A percentile compares a stretch with the other conserved stretches of the same genome.
phyloP scores from a whole-genome alignment of 92 coral and sea anemone species.

The Umimayanthus chanpuru region DNA sequence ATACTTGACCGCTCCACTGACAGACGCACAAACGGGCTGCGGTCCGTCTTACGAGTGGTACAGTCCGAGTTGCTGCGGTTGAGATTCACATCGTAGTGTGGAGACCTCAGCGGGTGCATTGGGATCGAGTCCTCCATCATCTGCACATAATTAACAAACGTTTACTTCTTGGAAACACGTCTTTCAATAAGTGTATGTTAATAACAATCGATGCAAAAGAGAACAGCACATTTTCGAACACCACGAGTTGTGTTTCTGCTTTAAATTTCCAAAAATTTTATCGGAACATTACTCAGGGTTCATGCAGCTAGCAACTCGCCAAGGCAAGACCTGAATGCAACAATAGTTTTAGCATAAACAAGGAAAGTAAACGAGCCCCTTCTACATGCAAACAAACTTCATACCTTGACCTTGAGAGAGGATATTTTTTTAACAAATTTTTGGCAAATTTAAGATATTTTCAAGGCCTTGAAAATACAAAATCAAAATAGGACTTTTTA shows the following conservation, averaged over 20 bases:
- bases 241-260: not conserved
- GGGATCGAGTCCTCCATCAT: conserved; percentile 77
- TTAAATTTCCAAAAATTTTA: no score
- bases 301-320: no score
- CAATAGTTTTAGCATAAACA: no score
- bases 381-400: no score
- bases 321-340: no score
- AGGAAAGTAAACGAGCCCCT: no score
- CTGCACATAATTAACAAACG: conserved; percentile 49
- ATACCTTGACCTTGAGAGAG: no score
- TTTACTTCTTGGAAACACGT: not conserved
- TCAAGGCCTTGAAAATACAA: no score
- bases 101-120: conserved; percentile 62
- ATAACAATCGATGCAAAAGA: not conserved
- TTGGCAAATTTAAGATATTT: no score
- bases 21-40: conserved; percentile 84
- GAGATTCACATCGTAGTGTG: conserved; percentile 81
- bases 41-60: conserved; percentile 90
- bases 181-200: not conserved
- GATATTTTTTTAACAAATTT: no score
- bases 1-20: conserved; percentile 91
- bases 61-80: conserved; percentile 99
- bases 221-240: not conserved
- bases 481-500: no score
- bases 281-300: no score